A percentile compares a stretch with the other conserved stretches of the same genome.
Evolutionary conservation across 2,888 invertebrate species (phyloP).

Genomic region (Orthonevra nobilis): DNA sequence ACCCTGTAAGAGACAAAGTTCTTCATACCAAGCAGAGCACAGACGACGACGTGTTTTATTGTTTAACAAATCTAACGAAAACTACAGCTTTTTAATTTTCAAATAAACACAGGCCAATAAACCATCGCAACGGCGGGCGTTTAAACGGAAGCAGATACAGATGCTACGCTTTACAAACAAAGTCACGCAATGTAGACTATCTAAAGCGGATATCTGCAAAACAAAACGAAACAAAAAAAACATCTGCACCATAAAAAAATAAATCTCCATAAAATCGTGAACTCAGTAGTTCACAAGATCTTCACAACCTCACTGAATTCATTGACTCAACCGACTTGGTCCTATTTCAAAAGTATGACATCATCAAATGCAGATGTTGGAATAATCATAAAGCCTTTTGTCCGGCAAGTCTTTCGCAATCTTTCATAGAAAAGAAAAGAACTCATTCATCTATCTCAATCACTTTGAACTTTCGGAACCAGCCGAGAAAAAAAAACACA

Average conservation of each 20-base stretch:
- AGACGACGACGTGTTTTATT: no score
- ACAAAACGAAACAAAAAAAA: no score
- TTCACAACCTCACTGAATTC: conserved; percentile 1
- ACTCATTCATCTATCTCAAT: conserved; percentile 17
- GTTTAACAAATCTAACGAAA: no score
- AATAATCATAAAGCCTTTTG: conserved; percentile 13
- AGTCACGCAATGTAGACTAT: neutral
- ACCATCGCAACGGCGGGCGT: no score
- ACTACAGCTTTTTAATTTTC: no score
- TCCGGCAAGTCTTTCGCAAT: conserved; percentile 28
- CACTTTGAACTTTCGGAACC: conserved; percentile 6
- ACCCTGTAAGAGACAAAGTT: no score
- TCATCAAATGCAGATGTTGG: conserved; percentile 33
- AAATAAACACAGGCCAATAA: no score
- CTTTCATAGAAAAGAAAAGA: conserved; percentile 2
- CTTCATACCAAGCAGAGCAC: no score
- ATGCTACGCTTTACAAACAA: neutral
- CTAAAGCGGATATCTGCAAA: neutral
- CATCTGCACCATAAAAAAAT: neutral
- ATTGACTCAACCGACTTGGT: no score
- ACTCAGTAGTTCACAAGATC: neutral
- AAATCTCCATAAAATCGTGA: neutral
- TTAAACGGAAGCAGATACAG: no score
- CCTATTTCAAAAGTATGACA: conserved; percentile 33
- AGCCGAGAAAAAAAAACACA: no score